phyloP scores from a whole-genome alignment of 2,113 vertebrate species.

The Dinomys branickii region DNA sequence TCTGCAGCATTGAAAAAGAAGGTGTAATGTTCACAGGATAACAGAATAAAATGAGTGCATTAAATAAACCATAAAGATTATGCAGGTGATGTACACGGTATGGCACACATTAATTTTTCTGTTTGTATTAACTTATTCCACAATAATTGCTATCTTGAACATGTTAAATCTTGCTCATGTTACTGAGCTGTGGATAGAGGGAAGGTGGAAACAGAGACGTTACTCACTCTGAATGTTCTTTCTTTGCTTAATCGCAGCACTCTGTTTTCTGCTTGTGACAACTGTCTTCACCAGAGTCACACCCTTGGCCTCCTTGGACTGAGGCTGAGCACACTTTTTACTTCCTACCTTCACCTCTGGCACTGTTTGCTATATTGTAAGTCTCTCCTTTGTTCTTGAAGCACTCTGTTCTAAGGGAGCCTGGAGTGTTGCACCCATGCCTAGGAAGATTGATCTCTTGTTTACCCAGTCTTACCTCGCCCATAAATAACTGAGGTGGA shows the following conservation, averaged over 20 bases:
- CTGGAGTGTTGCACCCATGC: not conserved
- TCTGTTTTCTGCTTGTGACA: not conserved
- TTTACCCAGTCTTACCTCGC: not conserved
- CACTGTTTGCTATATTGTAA: not conserved
- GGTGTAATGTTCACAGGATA: not conserved
- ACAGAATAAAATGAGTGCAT: not conserved
- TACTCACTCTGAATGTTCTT: not conserved
- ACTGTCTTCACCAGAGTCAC: not conserved
- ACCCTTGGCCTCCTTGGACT: not conserved
- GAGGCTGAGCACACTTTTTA: too few relatives aligned
- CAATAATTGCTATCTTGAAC: not conserved
- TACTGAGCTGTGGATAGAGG: not conserved
- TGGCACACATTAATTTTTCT: not conserved
- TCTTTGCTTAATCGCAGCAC: not conserved
- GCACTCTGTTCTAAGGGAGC: not conserved
- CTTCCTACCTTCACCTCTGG: not conserved
- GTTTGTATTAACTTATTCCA: not conserved
- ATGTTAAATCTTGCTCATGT: not conserved
- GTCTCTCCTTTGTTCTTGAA: not conserved
- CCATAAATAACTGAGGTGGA: not conserved
- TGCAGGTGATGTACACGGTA: fast-evolving
- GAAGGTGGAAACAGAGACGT: not conserved
- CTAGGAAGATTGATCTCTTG: not conserved
- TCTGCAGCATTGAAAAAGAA: not conserved
- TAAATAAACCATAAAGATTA: not conserved